These are phyloP conservation scores for Scolanthus callimorphus DNA, from an alignment of 92 coral and sea anemone genomes.

Conservation along the genomic window DNA sequence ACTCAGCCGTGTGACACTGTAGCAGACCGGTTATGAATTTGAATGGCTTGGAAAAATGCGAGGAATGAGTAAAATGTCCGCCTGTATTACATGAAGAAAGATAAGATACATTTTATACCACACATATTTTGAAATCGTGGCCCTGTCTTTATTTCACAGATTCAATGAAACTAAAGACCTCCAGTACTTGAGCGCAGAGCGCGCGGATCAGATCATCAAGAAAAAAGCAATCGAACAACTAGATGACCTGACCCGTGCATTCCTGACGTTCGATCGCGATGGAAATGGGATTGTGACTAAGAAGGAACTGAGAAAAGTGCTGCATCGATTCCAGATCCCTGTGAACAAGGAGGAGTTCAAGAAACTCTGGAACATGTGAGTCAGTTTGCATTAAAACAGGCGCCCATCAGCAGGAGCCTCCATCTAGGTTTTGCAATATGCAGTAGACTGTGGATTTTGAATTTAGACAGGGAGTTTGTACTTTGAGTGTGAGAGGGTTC, in stretches of 20 bases:
- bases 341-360: slow-evolving; percentile 83
- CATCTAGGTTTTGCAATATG: too few relatives aligned
- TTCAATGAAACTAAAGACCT: slow-evolving; percentile 76
- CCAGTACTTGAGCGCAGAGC: slow-evolving; percentile 77
- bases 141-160: slow-evolving; percentile 29
- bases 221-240: slow-evolving; percentile 78
- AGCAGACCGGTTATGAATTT: too few relatives aligned
- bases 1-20: too few relatives aligned
- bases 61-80: too few relatives aligned
- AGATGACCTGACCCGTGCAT: slow-evolving; percentile 85
- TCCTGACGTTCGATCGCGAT: slow-evolving; percentile 86
- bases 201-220: slow-evolving; percentile 79
- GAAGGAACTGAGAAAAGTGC: slow-evolving; percentile 83
- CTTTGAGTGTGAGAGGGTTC: too few relatives aligned
- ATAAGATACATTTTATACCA: too few relatives aligned
- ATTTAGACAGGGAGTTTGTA: too few relatives aligned
- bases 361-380: slow-evolving; percentile 87
- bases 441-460: too few relatives aligned
- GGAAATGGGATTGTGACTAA: slow-evolving; percentile 96
- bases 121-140: too few relatives aligned
- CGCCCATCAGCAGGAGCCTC: too few relatives aligned
- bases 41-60: too few relatives aligned
- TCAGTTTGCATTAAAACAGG: neutral
- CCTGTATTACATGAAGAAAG: too few relatives aligned
- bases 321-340: slow-evolving; percentile 88